Evolutionary conservation across 2,888 invertebrate species (phyloP).

Genomic region (Chymomyza procnemis): DNA sequence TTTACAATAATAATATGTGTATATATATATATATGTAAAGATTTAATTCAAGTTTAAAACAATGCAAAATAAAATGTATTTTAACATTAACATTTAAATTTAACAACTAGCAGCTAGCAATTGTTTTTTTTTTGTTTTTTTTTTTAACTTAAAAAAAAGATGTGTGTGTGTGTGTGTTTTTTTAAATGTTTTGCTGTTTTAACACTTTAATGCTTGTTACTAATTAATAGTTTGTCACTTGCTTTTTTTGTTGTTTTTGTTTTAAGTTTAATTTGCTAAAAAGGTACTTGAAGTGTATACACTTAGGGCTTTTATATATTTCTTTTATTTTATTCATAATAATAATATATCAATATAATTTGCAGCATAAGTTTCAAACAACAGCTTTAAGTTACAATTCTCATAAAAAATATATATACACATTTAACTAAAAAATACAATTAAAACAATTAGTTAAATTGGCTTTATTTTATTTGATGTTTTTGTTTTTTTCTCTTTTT

Average conservation of each 20-base stretch:
- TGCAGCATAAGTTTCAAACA: conserved; percentile 26
- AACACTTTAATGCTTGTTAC: conserved; percentile 5
- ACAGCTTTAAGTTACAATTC: conserved; percentile 12
- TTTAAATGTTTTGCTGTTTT: conserved; percentile 27
- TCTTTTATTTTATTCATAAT: conserved; percentile 18
- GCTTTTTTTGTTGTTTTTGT: conserved; percentile 28
- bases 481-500: not conserved
- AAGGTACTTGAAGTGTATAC: conserved; percentile 75
- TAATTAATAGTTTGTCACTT: conserved; percentile 11
- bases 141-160: conserved; percentile 25
- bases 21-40: not conserved
- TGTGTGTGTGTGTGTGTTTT: conserved; percentile 18
- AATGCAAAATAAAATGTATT: not conserved
- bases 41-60: not conserved
- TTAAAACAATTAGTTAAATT: not conserved
- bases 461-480: conserved; percentile 1
- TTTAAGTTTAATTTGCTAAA: conserved; percentile 51
- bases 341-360: conserved; percentile 29
- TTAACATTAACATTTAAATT: conserved; percentile 1
- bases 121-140: conserved; percentile 14
- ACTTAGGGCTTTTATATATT: conserved; percentile 45
- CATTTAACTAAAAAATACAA: conserved; percentile 3
- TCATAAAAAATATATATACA: conserved; percentile 17
- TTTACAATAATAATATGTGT: conserved; percentile 6
- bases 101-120: conserved; percentile 1